These are phyloP conservation scores for Cygnus buccinator DNA, from an alignment of 2,113 vertebrate genomes.

Conservation along the genomic window DNA sequence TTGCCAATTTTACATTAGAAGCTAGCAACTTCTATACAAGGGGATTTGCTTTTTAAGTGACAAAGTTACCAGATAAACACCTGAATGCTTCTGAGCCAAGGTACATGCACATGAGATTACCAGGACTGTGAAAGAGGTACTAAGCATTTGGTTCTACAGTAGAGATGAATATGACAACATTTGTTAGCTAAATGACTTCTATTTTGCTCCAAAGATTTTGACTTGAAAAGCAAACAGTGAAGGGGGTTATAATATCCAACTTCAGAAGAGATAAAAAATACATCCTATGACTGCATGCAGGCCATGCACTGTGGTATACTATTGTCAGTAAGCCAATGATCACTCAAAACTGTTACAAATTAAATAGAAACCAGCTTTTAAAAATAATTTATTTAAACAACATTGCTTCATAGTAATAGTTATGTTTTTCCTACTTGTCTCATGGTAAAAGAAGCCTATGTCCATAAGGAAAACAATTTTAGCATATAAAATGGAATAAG, in stretches of 20 bases:
- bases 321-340: background rate
- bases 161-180: background rate
- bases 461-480: background rate
- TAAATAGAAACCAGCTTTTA: background rate
- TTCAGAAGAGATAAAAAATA: constrained; percentile 35
- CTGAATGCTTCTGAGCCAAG: background rate
- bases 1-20: constrained; percentile 8
- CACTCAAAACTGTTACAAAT: constrained; percentile 7
- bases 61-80: background rate
- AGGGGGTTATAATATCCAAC: background rate
- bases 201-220: background rate
- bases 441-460: background rate
- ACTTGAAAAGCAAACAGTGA: background rate
- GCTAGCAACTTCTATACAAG: background rate
- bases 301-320: constrained; percentile 1
- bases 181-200: background rate
- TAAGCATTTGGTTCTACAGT: background rate
- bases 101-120: background rate
- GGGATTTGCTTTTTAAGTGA: background rate
- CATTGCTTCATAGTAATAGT: background rate
- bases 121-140: background rate
- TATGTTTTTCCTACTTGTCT: constrained; percentile 5
- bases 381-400: background rate
- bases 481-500: background rate
- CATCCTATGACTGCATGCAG: background rate